Percentiles rank a stretch among this genome's conserved stretches.
Conservation (phyloP, 2,113 vertebrate species). For the Cyprinus carpio region DNA sequence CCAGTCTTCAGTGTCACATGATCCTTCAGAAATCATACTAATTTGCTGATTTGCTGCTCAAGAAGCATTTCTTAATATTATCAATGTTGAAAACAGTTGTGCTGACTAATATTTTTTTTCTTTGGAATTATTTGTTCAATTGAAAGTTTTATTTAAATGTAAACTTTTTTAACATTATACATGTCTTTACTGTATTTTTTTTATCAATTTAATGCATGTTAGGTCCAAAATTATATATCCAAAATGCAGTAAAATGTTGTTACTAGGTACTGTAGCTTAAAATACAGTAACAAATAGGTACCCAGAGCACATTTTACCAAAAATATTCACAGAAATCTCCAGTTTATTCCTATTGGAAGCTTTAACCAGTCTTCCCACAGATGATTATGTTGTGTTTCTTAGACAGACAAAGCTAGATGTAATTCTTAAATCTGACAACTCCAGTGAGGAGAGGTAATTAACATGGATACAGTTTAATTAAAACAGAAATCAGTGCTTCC, state of each 20-base stretch:
- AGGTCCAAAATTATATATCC: too few species aligned
- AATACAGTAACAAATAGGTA: too few species aligned
- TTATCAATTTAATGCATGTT: background rate
- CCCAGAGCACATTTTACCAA: background rate
- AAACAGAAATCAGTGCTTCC: slow-evolving; percentile 11
- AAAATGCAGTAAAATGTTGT: too few species aligned
- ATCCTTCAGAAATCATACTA: background rate
- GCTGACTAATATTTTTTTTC: too few species aligned
- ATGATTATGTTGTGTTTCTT: background rate
- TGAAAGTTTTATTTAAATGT: too few species aligned
- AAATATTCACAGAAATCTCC: background rate
- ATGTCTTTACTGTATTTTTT: background rate
- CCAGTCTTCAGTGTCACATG: background rate
- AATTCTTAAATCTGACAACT: background rate
- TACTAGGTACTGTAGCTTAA: too few species aligned
- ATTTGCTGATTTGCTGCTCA: background rate
- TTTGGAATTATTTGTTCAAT: too few species aligned
- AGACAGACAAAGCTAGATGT: background rate
- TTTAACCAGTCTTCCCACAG: background rate
- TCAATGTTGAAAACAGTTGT: background rate
- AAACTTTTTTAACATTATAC: background rate
- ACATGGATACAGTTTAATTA: slow-evolving; percentile 2
- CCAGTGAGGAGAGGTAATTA: background rate
- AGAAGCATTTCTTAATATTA: background rate
- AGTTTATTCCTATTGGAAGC: background rate